A percentile compares a stretch with the other conserved stretches of the same genome.
These are phyloP conservation scores for Xylocampa areola DNA, from an alignment of 2,888 invertebrate species.

Conservation along the genomic window DNA sequence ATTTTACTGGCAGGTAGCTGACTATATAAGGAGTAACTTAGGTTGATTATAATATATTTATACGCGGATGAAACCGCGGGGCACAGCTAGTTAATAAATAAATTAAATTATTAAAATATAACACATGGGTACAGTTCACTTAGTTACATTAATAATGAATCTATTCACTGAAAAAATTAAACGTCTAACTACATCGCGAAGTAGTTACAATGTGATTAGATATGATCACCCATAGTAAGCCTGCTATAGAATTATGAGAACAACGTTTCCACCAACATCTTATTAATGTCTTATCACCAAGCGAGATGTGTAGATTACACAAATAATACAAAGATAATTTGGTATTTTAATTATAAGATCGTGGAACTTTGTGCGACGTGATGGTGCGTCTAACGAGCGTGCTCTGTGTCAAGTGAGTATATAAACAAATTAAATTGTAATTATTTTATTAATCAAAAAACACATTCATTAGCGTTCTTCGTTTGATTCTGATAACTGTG, in stretches of 20 bases:
- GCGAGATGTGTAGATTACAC: slow-evolving; percentile 23
- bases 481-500: too few relatives aligned
- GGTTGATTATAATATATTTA: too few relatives aligned
- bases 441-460: not conserved
- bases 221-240: slow-evolving; percentile 54
- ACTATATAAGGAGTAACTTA: too few relatives aligned
- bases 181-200: slow-evolving; percentile 17
- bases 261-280: slow-evolving; percentile 41
- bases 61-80: too few relatives aligned
- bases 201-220: slow-evolving; percentile 71
- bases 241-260: slow-evolving; percentile 48
- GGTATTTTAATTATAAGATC: slow-evolving; percentile 26
- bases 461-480: too few relatives aligned
- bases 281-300: slow-evolving; percentile 46
- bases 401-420: slow-evolving; percentile 54
- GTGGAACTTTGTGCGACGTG: slow-evolving; percentile 11
- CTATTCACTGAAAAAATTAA: slow-evolving; percentile 24
- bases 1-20: too few relatives aligned
- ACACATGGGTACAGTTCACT: slow-evolving; percentile 26
- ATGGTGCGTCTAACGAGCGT: slow-evolving; percentile 51
- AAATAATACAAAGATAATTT: slow-evolving; percentile 41
- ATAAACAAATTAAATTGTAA: not conserved
- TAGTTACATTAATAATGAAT: too few relatives aligned
- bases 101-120: too few relatives aligned
- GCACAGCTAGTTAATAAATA: too few relatives aligned